Evolutionary conservation across 2,113 vertebrate genomes (phyloP).

Genomic region (Oryzias woworae): DNA sequence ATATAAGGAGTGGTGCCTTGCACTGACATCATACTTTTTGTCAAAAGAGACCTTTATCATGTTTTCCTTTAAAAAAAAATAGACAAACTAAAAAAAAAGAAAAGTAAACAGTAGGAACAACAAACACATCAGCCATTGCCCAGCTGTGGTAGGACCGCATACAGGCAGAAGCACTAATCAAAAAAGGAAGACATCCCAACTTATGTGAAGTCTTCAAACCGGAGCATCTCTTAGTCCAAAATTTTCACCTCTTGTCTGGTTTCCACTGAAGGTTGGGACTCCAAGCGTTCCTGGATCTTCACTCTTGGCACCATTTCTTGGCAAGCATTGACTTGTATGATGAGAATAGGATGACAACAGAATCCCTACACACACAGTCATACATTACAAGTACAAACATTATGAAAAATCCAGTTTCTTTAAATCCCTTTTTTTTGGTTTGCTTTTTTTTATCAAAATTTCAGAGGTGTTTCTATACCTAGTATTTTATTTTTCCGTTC

Average conservation of each 20-base stretch:
- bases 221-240: slow-evolving; percentile 6
- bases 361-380: slow-evolving; percentile 60
- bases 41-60: slow-evolving; percentile 62
- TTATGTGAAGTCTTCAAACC: slow-evolving; percentile 25
- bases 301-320: slow-evolving; percentile 38
- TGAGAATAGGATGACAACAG: slow-evolving; percentile 56
- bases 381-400: slow-evolving; percentile 72
- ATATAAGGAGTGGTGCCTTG: slow-evolving; percentile 69
- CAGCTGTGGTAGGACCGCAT: slow-evolving; percentile 39
- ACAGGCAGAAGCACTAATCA: slow-evolving; percentile 45
- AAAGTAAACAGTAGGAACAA: slow-evolving; percentile 54
- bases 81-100: slow-evolving; percentile 46
- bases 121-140: slow-evolving; percentile 52
- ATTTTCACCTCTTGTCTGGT: slow-evolving; percentile 10
- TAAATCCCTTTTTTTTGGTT: slow-evolving; percentile 40
- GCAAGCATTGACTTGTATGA: slow-evolving; percentile 54
- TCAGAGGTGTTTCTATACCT: slow-evolving; percentile 46
- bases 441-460: slow-evolving; percentile 66
- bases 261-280: slow-evolving; percentile 17
- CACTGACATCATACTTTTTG: slow-evolving; percentile 74
- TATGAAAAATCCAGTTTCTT: slow-evolving; percentile 67
- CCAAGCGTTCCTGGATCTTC: slow-evolving; percentile 30
- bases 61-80: slow-evolving; percentile 57
- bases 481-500: slow-evolving; percentile 30
- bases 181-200: slow-evolving; percentile 66